Percentiles rank a stretch among this genome's conserved stretches.
phyloP scores from a whole-genome alignment of 2,888 invertebrate species.

The Hirtodrosophila histrioides region DNA sequence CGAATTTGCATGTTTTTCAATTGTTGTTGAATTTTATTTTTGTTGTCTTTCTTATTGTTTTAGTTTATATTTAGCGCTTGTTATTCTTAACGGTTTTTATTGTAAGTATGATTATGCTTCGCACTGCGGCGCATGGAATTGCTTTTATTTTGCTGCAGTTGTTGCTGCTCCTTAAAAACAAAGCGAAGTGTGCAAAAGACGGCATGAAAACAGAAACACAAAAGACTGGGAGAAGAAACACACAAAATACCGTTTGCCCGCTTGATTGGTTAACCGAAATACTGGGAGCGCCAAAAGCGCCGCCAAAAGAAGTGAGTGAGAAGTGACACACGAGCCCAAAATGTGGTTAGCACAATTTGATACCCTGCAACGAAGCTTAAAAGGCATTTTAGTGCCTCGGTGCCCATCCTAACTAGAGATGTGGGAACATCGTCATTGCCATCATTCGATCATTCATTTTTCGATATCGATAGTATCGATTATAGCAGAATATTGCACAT shows the following conservation, averaged over 20 bases:
- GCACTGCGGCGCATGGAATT: constrained; percentile 11
- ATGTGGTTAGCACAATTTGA: not conserved
- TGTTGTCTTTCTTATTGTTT: constrained; percentile 10
- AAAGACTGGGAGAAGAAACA: not conserved
- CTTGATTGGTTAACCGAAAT: not conserved
- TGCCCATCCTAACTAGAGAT: no score
- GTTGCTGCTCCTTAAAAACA: constrained; percentile 7
- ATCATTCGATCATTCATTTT: no score
- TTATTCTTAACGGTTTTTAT: constrained; percentile 16
- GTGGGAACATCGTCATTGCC: no score
- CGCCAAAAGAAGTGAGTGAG: not conserved
- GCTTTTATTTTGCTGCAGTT: constrained; percentile 2
- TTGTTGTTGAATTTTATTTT: constrained; percentile 4
- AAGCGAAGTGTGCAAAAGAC: constrained; percentile 5
- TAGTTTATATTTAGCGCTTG: constrained; percentile 24
- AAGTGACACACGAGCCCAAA: not conserved
- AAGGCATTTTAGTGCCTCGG: no score
- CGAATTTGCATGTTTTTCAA: constrained; percentile 49
- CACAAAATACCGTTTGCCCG: not conserved
- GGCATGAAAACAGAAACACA: not conserved
- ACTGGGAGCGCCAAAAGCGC: not conserved
- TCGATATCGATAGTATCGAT: no score
- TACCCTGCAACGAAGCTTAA: not conserved
- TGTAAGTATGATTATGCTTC: constrained; percentile 8
- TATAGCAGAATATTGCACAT: no score